phyloP scores from a whole-genome alignment of 2,888 invertebrate genomes.

The Notodonta ziczac region DNA sequence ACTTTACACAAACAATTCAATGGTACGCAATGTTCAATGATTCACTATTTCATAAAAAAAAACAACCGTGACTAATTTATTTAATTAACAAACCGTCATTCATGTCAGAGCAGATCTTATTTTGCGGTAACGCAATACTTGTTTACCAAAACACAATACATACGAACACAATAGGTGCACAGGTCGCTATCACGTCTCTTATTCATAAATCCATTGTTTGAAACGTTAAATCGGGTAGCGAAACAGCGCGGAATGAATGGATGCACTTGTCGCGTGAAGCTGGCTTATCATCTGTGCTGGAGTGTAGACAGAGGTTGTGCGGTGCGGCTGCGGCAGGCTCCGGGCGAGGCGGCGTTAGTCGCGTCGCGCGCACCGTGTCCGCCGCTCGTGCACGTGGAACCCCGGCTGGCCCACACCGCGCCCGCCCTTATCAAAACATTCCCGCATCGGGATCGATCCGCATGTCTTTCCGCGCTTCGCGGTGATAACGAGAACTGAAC shows the following conservation, averaged over 20 bases:
- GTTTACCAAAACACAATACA: conserved; percentile 33
- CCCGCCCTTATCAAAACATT: conserved; percentile 69
- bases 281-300: conserved; percentile 48
- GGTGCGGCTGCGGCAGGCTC: conserved; percentile 15
- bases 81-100: conserved; percentile 17
- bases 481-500: conserved; percentile 61
- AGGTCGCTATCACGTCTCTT: conserved; percentile 36
- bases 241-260: conserved; percentile 61
- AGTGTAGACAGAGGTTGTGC: conserved; percentile 11
- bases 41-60: conserved; percentile 8
- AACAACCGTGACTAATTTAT: conserved; percentile 11
- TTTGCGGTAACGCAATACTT: conserved; percentile 13
- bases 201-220: conserved; percentile 48
- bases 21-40: conserved; percentile 10
- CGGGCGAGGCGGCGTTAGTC: conserved; percentile 52
- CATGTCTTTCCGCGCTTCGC: conserved; percentile 60
- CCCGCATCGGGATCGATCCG: conserved; percentile 78
- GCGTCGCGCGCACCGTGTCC: conserved; percentile 70
- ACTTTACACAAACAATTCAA: conserved; percentile 5
- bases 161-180: conserved; percentile 35
- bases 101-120: conserved; percentile 8
- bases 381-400: conserved; percentile 43
- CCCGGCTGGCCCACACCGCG: conserved; percentile 22
- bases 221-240: conserved; percentile 46
- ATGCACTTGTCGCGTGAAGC: conserved; percentile 63